Conservation (phyloP, 1,140 invertebrate species). For the Phortica variegata region DNA sequence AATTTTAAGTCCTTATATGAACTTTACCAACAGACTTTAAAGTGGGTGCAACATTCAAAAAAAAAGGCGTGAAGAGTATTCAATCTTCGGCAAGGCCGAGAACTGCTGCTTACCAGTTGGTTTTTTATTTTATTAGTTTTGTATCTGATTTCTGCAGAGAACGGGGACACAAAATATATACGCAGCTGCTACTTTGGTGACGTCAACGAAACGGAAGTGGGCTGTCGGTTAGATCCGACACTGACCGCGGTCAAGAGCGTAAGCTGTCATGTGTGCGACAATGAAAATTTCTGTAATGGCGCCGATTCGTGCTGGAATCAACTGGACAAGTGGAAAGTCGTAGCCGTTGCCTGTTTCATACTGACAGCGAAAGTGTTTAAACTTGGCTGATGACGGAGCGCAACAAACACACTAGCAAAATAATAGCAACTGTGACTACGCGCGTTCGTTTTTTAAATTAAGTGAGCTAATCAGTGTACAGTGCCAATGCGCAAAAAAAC, state of each 20-base stretch:
- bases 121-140: too few species aligned
- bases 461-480: too few species aligned
- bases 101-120: too few species aligned
- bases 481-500: too few species aligned
- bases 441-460: too few species aligned
- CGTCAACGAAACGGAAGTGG: conserved; percentile 37
- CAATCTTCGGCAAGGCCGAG: too few species aligned
- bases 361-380: conserved; percentile 8
- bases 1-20: too few species aligned
- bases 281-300: conserved; percentile 41
- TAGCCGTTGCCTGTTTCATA: conserved; percentile 20
- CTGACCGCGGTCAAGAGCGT: conserved; percentile 31
- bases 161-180: conserved; percentile 36
- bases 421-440: too few species aligned
- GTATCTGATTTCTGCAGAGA: conserved; percentile 25
- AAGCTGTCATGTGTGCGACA: conserved; percentile 42
- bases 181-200: conserved; percentile 49
- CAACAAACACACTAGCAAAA: too few species aligned
- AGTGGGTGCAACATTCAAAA: too few species aligned
- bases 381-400: conserved; percentile 8
- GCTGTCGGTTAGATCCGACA: conserved; percentile 43
- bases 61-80: too few species aligned
- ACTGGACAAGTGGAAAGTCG: conserved; percentile 16
- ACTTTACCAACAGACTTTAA: too few species aligned
- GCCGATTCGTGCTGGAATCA: conserved; percentile 8